A percentile compares a stretch with the other conserved stretches of the same genome.
Conservation (phyloP, 2,888 invertebrate genomes). For the Cosmopolites sordidus region DNA sequence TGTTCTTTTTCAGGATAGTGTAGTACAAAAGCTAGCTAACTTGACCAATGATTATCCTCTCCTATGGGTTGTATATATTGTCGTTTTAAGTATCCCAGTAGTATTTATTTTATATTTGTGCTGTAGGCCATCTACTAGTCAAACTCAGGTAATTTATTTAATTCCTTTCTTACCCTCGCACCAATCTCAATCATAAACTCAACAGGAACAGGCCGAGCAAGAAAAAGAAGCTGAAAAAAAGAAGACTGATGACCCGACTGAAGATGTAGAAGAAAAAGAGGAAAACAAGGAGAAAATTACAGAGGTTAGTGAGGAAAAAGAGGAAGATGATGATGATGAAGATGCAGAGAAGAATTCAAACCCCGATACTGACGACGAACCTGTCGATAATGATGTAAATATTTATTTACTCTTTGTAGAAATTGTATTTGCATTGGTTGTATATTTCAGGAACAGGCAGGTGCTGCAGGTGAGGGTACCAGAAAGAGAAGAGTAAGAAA, state of each 20-base stretch:
- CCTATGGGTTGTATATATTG: conserved; percentile 82
- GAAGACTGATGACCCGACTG: conserved; percentile 67
- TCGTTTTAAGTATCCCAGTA: conserved; percentile 73
- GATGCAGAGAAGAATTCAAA: conserved; percentile 40
- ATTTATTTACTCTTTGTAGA: neutral
- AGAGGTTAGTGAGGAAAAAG: conserved; percentile 14
- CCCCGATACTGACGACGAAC: conserved; percentile 38
- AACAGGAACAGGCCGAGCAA: conserved; percentile 49
- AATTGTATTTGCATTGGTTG: conserved; percentile 4
- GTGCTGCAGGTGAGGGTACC: conserved; percentile 37
- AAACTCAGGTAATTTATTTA: conserved; percentile 31
- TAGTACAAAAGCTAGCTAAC: conserved; percentile 69
- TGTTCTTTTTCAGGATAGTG: conserved; percentile 63
- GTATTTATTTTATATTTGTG: conserved; percentile 77
- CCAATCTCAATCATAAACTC: neutral
- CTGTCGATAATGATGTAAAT: conserved; percentile 30
- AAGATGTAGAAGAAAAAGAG: conserved; percentile 53
- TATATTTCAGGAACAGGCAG: conserved; percentile 13
- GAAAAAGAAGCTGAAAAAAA: conserved; percentile 56
- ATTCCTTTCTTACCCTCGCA: neutral
- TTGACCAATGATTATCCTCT: conserved; percentile 83
- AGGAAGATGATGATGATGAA: conserved; percentile 43
- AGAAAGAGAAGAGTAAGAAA: conserved; percentile 45
- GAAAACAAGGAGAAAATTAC: conserved; percentile 6
- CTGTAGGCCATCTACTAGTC: conserved; percentile 55